phyloP scores from a whole-genome alignment of 2,888 invertebrate species.

The Drosophila yooni region DNA sequence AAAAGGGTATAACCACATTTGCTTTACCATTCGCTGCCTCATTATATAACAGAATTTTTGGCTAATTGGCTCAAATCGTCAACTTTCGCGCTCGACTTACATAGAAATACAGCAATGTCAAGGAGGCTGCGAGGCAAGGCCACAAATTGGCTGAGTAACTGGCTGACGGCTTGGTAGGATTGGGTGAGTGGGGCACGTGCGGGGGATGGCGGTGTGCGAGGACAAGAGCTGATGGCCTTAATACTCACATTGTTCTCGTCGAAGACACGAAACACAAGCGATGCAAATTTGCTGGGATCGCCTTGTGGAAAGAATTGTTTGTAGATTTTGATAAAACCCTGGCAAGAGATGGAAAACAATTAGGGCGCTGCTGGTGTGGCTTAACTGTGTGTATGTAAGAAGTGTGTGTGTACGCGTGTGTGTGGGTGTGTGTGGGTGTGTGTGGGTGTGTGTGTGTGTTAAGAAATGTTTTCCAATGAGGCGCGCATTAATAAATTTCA shows the following conservation, averaged over 20 bases:
- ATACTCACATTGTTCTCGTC: slow-evolving; percentile 98
- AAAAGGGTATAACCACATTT: slow-evolving; percentile 12
- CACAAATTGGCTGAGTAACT: slow-evolving; percentile 9
- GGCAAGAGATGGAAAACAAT: slow-evolving; percentile 76
- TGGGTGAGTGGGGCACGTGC: background rate
- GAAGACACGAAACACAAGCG: slow-evolving; percentile 98
- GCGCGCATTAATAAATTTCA: slow-evolving; percentile 72
- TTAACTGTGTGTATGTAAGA: slow-evolving; percentile 1
- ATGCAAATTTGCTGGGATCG: slow-evolving; percentile 99
- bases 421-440: too few relatives aligned
- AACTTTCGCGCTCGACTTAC: slow-evolving; percentile 57
- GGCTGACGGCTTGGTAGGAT: background rate
- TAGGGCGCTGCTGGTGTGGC: slow-evolving; percentile 45
- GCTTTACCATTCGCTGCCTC: background rate
- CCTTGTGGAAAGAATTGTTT: slow-evolving; percentile 99
- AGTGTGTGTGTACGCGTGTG: slow-evolving; percentile 3
- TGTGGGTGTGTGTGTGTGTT: slow-evolving; percentile 8
- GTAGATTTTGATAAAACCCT: slow-evolving; percentile 99
- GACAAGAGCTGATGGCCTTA: slow-evolving; percentile 32
- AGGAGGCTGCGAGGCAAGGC: slow-evolving; percentile 27
- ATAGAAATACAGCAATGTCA: slow-evolving; percentile 56
- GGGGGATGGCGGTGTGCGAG: slow-evolving; percentile 8
- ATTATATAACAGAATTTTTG: slow-evolving; percentile 25
- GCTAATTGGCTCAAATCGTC: slow-evolving; percentile 62
- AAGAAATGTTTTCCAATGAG: slow-evolving; percentile 45